Evolutionary conservation across 2,113 vertebrate species (phyloP), one percentile per base, ranked within the genome.

Genomic region (Sisor rabdophorus): DNA sequence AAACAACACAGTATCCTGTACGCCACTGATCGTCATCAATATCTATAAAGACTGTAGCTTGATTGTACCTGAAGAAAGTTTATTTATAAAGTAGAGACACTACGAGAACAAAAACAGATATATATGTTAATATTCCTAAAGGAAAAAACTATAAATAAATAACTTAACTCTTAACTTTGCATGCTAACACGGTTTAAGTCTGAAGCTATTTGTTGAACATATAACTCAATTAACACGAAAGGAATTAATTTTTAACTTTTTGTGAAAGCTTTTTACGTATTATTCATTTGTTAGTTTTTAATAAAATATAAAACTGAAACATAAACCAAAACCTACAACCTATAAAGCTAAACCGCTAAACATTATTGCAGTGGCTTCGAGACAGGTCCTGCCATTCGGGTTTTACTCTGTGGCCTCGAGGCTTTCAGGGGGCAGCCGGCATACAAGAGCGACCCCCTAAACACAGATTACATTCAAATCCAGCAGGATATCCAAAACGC

Each of bases 381-480:
- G 61, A 61, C 19, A 58, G 56, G 22, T 32, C 40, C 74, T 79
- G 83, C 81, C 80, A 80, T 86, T 81, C 28, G 16, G 68, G 54
- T 80, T 71, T 70, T 69, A 80, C 73, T 68, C 61, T 65, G 74
- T 72, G 80, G 70, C 79, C 81, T 71, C 56, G 65, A 80, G 78
- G 68, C 52, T 36, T 44, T 24, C 9, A 24, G 55, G 64, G 58
- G 50, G 44, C 64, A 65, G 44, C 63, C 71, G 75, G 75, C 64
- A 78, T 80, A 71, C 75, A 80, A 83, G 70, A 71, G 54, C 54
- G 50, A 71, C 17, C 54, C 55, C 17, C 48, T 50, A 74, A 24
- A 56, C 16, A 67, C 20, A 72, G 28, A 81, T 30, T 64, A n/a
- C 4, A 22, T 28, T n/a, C 67, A 75, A 58, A 59, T 47, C 52